These are phyloP conservation scores for Acholoe squamosa DNA, from an alignment of 2,888 invertebrate genomes.

Conservation along the genomic window DNA sequence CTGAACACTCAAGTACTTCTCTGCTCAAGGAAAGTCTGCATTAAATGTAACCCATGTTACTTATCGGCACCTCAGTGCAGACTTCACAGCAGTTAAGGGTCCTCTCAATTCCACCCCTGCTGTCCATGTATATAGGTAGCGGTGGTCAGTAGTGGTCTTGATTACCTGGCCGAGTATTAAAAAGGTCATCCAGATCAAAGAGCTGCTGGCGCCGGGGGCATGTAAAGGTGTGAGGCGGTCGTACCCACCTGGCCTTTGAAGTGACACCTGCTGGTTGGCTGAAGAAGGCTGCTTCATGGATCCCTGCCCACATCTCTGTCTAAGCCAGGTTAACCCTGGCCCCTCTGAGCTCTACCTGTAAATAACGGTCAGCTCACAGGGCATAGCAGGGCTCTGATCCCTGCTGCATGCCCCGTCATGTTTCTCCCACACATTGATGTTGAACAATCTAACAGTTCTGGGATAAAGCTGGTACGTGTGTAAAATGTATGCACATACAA, in stretches of 20 bases:
- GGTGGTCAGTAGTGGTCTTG: not conserved
- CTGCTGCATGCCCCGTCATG: not conserved
- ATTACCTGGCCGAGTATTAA: not conserved
- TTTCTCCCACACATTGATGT: not conserved
- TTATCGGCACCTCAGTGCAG: not conserved
- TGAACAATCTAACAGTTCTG: not conserved
- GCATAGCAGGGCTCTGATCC: not conserved
- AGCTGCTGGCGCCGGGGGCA: not conserved
- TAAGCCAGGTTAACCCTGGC: slow-evolving; percentile 3
- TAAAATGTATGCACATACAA: too few species aligned
- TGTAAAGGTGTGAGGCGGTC: not conserved
- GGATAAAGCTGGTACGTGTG: too few species aligned
- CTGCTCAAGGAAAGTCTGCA: not conserved
- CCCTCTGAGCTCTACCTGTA: not conserved
- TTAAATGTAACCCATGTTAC: slow-evolving; percentile 14
- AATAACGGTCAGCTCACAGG: not conserved
- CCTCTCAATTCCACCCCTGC: not conserved
- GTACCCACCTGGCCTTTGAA: slow-evolving; percentile 14
- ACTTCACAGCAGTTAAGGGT: not conserved
- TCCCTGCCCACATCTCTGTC: not conserved
- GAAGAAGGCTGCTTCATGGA: slow-evolving; percentile 7
- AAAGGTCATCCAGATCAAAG: slow-evolving; percentile 30
- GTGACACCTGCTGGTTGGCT: not conserved
- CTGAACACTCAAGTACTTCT: not conserved
- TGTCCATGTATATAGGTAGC: not conserved